These are phyloP conservation scores for Oreochromis spilurus DNA, from an alignment of 2,113 vertebrate species.

Conservation along the genomic window DNA sequence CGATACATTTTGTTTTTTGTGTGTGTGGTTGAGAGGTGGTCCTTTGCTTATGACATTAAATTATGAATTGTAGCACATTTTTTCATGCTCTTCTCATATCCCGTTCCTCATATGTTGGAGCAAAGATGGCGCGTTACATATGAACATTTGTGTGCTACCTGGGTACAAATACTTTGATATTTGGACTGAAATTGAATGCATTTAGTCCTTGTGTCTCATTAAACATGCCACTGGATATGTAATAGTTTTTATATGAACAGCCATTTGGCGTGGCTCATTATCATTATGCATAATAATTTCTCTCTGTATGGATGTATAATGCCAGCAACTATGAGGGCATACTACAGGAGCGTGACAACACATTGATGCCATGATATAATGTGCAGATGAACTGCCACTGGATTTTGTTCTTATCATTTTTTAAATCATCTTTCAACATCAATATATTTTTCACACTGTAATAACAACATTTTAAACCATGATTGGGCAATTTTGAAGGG, in stretches of 20 bases:
- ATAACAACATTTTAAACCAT: neutral
- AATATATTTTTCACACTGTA: neutral
- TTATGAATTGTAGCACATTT: neutral
- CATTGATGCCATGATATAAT: neutral
- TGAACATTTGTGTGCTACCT: neutral
- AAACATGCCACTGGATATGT: neutral
- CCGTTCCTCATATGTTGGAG: neutral
- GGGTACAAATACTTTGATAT: neutral
- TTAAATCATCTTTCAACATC: neutral
- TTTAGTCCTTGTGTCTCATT: slow-evolving; percentile 1
- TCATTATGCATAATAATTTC: neutral
- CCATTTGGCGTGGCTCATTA: neutral
- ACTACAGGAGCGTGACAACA: neutral
- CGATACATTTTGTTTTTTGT: neutral
- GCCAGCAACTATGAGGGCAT: neutral
- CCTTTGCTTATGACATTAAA: neutral
- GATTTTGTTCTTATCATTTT: neutral
- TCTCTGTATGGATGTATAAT: neutral
- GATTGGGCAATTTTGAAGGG: neutral
- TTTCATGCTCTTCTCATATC: neutral
- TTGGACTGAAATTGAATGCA: neutral
- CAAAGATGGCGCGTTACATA: neutral
- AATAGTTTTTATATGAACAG: slow-evolving; percentile 1
- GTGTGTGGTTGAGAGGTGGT: neutral
- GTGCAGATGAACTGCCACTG: neutral